Base-by-base conservation (phyloP, 2,888 invertebrate genomes). In the Euplagia quadripunctaria region DNA sequence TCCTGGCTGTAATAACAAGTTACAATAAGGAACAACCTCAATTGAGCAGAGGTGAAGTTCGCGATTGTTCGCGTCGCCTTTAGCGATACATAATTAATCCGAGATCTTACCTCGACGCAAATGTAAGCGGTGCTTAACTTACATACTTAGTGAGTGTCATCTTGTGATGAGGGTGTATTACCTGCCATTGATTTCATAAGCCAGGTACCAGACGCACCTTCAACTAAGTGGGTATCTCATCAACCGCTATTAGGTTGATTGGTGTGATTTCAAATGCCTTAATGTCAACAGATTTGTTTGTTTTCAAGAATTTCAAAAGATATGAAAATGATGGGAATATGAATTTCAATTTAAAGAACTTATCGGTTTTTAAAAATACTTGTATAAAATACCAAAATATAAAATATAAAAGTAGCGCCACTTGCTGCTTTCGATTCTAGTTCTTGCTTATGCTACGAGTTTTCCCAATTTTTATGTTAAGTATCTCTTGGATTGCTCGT, bases 21-120 rank as follows among this genome's bases (percentile, higher is more conserved):
- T 51, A 51, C 66, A 61, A 58, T 63, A 66, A 61, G 12, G 70
- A 73, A 73, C 64, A 69, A 12, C 0, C 43, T 42, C 58, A 70
- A 68, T n/a, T 51, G 16, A 58, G 12, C 9, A 43, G 64, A 42
- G 68, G 9, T 31, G 20, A 74, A 78, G 82, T 81, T 61, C 61
- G 11, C 72, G 71, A 74, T 64, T 51, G 70, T 55, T 75, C 64
- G 51, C 71, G 43, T 68, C 71, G 82, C 79, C 69, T 70, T 58
- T n/a, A 71, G 75, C 75, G 20, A 70, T 77, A 75, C 69, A 78
- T 81, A 71, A 79, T 82, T 79, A 72, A 81, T 78, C 65, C 46
- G 58, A 68, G 75, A 75, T 81, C 72, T 74, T 73, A 72, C 74
- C 31, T 72, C 70, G 43, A 52, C 63, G 14, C 51, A 31, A 69